These are phyloP conservation scores for Coptodon rendalli DNA, from an alignment of 2,113 vertebrate genomes.

Conservation along the genomic window DNA sequence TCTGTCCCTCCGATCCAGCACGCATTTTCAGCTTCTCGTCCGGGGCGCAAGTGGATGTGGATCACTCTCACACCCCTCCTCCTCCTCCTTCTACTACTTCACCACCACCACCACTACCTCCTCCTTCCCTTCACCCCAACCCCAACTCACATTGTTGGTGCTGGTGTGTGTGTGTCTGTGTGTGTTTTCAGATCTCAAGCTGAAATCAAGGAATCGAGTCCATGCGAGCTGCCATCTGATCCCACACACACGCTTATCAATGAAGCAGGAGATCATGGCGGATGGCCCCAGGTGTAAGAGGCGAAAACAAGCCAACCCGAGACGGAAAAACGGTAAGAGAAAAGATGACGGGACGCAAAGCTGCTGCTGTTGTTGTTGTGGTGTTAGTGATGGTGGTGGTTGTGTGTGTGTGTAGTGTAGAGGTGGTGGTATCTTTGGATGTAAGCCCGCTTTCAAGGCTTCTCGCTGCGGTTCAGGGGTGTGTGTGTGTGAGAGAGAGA, in stretches of 20 bases:
- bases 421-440: not conserved
- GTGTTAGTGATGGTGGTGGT: not conserved
- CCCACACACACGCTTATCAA: slow-evolving; percentile 85
- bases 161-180: not conserved
- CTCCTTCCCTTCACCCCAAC: not conserved
- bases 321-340: slow-evolving; percentile 95
- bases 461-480: slow-evolving; percentile 14
- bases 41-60: slow-evolving; percentile 70
- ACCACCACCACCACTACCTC: not conserved
- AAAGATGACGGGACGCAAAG: not conserved
- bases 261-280: slow-evolving; percentile 99
- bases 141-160: not conserved
- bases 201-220: slow-evolving; percentile 87
- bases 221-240: slow-evolving; percentile 98
- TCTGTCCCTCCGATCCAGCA: slow-evolving; percentile 63
- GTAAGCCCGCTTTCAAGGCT: slow-evolving; percentile 10
- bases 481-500: not conserved
- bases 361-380: not conserved
- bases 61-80: not conserved
- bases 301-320: slow-evolving; percentile 98
- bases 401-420: not conserved
- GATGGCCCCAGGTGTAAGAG: slow-evolving; percentile 99
- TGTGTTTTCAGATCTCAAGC: slow-evolving; percentile 80
- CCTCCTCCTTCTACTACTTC: not conserved
- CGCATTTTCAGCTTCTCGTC: slow-evolving; percentile 14